Percentiles rank a stretch among this genome's conserved stretches.
Conservation (phyloP, 1,140 invertebrate genomes). For the Drosophila kepulauana region DNA sequence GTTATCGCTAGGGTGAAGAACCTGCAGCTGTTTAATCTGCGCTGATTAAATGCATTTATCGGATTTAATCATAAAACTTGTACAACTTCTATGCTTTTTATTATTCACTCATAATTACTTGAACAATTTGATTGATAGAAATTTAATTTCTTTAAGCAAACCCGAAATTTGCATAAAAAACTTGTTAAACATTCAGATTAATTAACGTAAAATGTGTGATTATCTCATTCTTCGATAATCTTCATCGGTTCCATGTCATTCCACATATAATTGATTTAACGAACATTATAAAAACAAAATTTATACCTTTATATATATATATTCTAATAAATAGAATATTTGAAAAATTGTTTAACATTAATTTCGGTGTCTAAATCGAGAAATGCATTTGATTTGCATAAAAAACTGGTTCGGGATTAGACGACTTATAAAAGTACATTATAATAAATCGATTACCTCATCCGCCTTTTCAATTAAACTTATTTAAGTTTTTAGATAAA, state of each 20-base stretch:
- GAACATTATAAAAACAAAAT: conserved; percentile 1
- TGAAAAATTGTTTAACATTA: background rate
- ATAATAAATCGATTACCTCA: background rate
- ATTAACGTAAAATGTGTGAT: background rate
- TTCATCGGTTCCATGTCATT: background rate
- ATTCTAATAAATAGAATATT: conserved; percentile 6
- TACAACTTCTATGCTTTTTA: background rate
- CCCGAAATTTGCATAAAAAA: conserved; percentile 15
- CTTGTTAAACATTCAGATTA: background rate
- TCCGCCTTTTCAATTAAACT: background rate
- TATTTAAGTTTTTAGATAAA: background rate
- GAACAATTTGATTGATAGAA: conserved; percentile 4
- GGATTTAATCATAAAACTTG: conserved; percentile 2
- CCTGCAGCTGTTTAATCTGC: conserved; percentile 1
- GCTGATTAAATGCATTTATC: conserved; percentile 4
- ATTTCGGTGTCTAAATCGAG: background rate
- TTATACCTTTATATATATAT: background rate
- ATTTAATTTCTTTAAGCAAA: conserved; percentile 4
- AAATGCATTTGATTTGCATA: conserved; percentile 1
- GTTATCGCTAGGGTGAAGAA: conserved; percentile 1
- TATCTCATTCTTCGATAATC: conserved; percentile 1
- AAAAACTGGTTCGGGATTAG: conserved; percentile 12
- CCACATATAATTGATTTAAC: conserved; percentile 10
- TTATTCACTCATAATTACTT: background rate
- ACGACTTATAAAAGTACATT: conserved; percentile 3